Percentiles rank a stretch among this genome's conserved stretches.
Evolutionary conservation across 2,888 invertebrate genomes (phyloP).

Genomic region (Sphaeridia pumilis): DNA sequence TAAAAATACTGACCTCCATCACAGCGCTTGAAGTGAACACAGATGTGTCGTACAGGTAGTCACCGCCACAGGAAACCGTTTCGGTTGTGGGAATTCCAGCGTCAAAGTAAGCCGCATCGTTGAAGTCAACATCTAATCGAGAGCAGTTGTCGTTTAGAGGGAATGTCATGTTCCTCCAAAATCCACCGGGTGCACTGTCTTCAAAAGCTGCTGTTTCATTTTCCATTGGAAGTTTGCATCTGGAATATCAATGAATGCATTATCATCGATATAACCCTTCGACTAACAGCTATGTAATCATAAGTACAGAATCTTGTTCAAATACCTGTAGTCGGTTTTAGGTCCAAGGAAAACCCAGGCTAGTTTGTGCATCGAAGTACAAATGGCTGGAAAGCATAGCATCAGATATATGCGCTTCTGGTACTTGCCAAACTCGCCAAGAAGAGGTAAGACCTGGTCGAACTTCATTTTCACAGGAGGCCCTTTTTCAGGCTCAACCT

Average conservation of each 20-base stretch:
- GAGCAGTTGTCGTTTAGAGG: constrained; percentile 41
- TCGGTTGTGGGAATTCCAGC: constrained; percentile 37
- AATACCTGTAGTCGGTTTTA: constrained; percentile 51
- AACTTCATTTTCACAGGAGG: constrained; percentile 51
- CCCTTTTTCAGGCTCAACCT: too few species aligned
- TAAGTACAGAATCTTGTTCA: not conserved
- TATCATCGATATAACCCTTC: not conserved
- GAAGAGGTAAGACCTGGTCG: constrained; percentile 54
- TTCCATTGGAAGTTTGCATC: constrained; percentile 52
- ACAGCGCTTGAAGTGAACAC: constrained; percentile 52
- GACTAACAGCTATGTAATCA: not conserved
- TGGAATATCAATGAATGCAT: constrained; percentile 36
- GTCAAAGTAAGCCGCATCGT: constrained; percentile 37
- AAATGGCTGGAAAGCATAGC: constrained; percentile 56
- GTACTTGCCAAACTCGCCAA: constrained; percentile 60
- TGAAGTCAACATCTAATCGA: constrained; percentile 43
- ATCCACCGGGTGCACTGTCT: constrained; percentile 40
- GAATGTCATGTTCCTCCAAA: constrained; percentile 32
- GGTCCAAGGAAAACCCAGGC: constrained; percentile 59
- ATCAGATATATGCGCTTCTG: constrained; percentile 56
- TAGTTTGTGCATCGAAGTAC: constrained; percentile 61
- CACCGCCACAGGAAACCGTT: constrained; percentile 42
- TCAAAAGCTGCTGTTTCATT: constrained; percentile 44
- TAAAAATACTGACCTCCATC: constrained; percentile 47
- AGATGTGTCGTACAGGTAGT: constrained; percentile 51